Percentiles rank a stretch among this genome's conserved stretches.
phyloP scores from a whole-genome alignment of 2,888 invertebrate species.

The Tenthredo notha region DNA sequence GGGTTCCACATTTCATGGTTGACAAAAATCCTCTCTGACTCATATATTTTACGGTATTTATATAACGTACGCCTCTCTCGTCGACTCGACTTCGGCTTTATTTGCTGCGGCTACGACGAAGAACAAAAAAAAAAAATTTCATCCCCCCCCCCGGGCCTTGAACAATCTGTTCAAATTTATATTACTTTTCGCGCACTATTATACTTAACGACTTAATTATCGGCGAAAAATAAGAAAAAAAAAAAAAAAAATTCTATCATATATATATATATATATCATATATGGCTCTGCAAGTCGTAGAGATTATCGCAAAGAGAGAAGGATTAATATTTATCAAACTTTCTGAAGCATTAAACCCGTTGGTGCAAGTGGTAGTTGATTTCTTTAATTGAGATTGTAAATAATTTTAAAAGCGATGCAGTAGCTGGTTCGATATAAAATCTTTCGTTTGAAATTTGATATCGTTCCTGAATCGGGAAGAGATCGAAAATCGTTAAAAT shows the following conservation, averaged over 20 bases:
- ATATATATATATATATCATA: neutral
- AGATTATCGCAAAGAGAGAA: neutral
- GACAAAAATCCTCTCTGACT: conserved; percentile 33
- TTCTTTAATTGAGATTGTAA: neutral
- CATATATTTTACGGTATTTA: conserved; percentile 35
- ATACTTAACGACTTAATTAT: neutral
- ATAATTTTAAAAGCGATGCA: neutral
- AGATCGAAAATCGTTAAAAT: neutral
- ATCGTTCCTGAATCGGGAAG: neutral
- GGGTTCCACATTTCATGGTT: neutral
- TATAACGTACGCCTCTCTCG: neutral
- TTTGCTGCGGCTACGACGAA: neutral
- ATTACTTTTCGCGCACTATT: neutral
- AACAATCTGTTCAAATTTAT: neutral
- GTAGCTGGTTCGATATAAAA: neutral
- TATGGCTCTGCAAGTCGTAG: neutral
- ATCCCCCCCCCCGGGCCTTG: neutral
- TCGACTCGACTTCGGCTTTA: neutral
- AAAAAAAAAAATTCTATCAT: neutral
- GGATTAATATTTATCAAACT: neutral
- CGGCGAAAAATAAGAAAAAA: neutral
- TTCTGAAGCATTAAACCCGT: neutral
- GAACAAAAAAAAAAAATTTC: neutral
- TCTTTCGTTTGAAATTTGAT: neutral
- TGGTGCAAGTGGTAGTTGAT: neutral